A percentile compares a stretch with the other conserved stretches of the same genome.
These are phyloP conservation scores for Micromesistius poutassou DNA, from an alignment of 2,797 vertebrate species.

Conservation along the genomic window DNA sequence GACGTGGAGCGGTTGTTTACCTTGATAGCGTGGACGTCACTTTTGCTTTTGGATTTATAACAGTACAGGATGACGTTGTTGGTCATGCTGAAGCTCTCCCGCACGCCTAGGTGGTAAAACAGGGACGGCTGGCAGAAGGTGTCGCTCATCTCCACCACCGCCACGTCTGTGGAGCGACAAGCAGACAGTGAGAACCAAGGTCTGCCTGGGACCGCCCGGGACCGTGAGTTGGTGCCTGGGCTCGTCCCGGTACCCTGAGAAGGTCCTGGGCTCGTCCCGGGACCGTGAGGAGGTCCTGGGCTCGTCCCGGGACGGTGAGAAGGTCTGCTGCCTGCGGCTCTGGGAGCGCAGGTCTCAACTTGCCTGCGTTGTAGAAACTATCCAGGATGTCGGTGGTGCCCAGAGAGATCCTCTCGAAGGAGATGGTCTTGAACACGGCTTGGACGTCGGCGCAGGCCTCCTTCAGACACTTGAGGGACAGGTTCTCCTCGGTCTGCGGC, in stretches of 20 bases:
- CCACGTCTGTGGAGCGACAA: slow-evolving; percentile 75
- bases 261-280: too few species aligned
- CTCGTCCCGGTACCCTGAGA: too few species aligned
- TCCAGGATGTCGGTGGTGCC: slow-evolving; percentile 78
- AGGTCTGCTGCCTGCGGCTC: too few species aligned
- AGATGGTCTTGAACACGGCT: slow-evolving; percentile 66
- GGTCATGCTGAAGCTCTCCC: slow-evolving; percentile 91
- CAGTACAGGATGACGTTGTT: slow-evolving; percentile 88
- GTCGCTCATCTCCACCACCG: slow-evolving; percentile 86
- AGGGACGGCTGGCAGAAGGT: slow-evolving; percentile 83
- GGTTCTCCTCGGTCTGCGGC: slow-evolving; percentile 67
- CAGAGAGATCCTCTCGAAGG: slow-evolving; percentile 74
- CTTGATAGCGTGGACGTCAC: slow-evolving; percentile 79
- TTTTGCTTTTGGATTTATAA: slow-evolving; percentile 76
- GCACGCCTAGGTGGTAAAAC: slow-evolving; percentile 88
- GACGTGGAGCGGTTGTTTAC: slow-evolving; percentile 56
- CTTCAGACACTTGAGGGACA: slow-evolving; percentile 76
- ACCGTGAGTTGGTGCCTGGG: too few species aligned
- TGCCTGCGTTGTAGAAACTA: slow-evolving; percentile 88
- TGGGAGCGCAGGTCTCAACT: slow-evolving; percentile 48
- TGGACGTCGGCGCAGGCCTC: slow-evolving; percentile 78
- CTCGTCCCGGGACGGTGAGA: too few species aligned
- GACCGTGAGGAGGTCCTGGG: too few species aligned
- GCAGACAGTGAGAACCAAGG: neutral
- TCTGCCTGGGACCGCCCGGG: too few species aligned